Percentiles rank a stretch among this genome's conserved stretches.
Evolutionary conservation across 1,140 invertebrate genomes (phyloP).

Genomic region (Scaptomyza graminum): DNA sequence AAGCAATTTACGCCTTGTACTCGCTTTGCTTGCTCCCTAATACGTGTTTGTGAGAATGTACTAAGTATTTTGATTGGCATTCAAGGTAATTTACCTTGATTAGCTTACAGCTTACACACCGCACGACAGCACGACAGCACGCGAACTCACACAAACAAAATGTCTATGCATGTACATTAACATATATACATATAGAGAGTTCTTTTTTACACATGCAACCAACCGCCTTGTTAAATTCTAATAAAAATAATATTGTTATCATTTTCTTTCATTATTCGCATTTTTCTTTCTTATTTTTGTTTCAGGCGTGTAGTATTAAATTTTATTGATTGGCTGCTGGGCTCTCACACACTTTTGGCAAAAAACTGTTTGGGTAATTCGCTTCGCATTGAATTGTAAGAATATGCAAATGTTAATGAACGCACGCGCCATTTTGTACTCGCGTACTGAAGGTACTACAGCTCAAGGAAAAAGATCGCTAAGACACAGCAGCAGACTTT

Average conservation of each 20-base stretch:
- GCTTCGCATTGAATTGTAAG: constrained; percentile 10
- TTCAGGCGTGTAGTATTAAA: constrained; percentile 6
- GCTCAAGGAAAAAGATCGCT: background rate
- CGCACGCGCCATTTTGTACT: constrained; percentile 5
- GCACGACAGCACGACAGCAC: background rate
- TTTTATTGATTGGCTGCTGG: constrained; percentile 35
- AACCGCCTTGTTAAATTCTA: constrained; percentile 32
- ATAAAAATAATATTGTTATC: constrained; percentile 38
- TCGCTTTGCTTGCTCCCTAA: background rate
- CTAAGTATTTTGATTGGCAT: constrained; percentile 34
- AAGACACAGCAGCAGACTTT: background rate
- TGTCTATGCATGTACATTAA: background rate
- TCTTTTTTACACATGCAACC: background rate
- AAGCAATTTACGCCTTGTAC: constrained; percentile 19
- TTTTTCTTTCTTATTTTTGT: background rate
- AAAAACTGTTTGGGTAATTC: constrained; percentile 9
- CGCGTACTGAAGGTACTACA: background rate
- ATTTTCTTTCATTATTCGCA: constrained; percentile 17
- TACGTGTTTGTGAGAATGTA: background rate
- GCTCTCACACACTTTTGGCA: too few species aligned
- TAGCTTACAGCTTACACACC: constrained; percentile 21
- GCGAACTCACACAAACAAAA: background rate
- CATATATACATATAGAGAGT: background rate
- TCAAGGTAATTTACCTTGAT: constrained; percentile 36
- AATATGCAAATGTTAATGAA: constrained; percentile 9